These are phyloP conservation scores for Acrocephalus scirpaceus DNA, from an alignment of 2,797 vertebrate genomes.

Conservation along the genomic window DNA sequence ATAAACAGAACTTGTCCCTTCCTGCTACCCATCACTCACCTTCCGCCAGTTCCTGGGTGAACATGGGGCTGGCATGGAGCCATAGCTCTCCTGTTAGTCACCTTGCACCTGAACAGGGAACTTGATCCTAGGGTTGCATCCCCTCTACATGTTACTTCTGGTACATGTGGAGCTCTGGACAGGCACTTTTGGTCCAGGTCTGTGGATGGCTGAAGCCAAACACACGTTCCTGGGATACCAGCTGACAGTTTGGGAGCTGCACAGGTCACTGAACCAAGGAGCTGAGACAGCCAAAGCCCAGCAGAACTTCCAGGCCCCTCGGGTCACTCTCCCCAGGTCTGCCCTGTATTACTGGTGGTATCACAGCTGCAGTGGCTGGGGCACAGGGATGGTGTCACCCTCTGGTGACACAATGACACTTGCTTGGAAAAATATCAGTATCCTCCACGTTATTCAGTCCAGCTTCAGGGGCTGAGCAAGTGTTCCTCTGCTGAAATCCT, in stretches of 20 bases:
- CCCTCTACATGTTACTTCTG: neutral
- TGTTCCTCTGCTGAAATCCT: neutral
- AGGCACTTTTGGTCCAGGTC: neutral
- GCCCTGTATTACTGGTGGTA: accelerated
- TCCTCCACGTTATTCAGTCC: accelerated
- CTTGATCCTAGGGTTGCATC: neutral
- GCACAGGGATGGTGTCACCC: neutral
- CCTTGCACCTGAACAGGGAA: neutral
- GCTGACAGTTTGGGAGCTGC: accelerated
- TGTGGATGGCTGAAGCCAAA: neutral
- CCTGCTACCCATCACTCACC: too few relatives aligned
- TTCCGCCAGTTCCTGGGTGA: neutral
- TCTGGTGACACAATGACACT: neutral
- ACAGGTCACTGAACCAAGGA: neutral
- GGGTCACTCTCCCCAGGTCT: neutral
- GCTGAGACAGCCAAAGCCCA: neutral
- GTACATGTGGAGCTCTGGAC: neutral
- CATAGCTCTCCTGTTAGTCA: accelerated
- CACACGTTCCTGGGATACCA: accelerated
- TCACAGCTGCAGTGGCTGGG: neutral
- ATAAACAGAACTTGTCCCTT: neutral
- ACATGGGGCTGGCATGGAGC: neutral
- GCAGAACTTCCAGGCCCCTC: neutral
- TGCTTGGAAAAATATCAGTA: neutral
- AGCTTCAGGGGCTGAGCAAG: neutral